Conservation (phyloP, 2,888 invertebrate genomes). For the Pterobdella sp. region DNA sequence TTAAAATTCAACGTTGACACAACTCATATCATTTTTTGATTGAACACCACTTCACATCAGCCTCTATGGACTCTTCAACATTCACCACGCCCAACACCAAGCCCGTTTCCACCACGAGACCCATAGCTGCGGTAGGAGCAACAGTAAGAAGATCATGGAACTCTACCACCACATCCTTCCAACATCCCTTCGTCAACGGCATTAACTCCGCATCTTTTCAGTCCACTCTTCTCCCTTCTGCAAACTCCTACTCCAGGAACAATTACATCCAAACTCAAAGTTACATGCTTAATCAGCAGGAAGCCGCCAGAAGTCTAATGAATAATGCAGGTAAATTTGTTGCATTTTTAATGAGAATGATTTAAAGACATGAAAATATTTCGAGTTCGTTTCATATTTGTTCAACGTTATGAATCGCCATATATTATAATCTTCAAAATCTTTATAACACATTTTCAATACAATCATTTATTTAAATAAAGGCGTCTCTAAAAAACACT, state of each 20-base stretch:
- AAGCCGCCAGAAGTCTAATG: background rate
- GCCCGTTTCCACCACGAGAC: slow-evolving; percentile 15
- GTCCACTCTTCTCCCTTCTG: background rate
- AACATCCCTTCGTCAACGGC: background rate
- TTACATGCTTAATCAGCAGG: background rate
- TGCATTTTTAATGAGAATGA: too few relatives aligned
- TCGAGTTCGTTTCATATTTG: too few relatives aligned
- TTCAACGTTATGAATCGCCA: too few relatives aligned
- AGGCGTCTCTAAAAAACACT: background rate
- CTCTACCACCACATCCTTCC: background rate
- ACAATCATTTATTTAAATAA: background rate
- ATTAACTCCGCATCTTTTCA: background rate
- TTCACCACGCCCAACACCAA: background rate
- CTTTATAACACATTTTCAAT: background rate
- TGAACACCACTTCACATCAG: background rate
- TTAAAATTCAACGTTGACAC: too few relatives aligned
- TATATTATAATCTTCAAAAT: too few relatives aligned
- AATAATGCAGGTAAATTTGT: background rate
- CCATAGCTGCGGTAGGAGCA: slow-evolving; percentile 33
- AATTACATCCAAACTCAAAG: background rate
- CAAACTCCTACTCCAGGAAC: background rate
- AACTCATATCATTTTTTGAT: slow-evolving; percentile 3
- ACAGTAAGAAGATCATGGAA: slow-evolving; percentile 31
- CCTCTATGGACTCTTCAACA: background rate
- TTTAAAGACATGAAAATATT: too few relatives aligned